Evolutionary conservation across 2,888 invertebrate genomes (phyloP), one percentile per base, ranked within the genome.

Genomic region (Cheilosia pagana): DNA sequence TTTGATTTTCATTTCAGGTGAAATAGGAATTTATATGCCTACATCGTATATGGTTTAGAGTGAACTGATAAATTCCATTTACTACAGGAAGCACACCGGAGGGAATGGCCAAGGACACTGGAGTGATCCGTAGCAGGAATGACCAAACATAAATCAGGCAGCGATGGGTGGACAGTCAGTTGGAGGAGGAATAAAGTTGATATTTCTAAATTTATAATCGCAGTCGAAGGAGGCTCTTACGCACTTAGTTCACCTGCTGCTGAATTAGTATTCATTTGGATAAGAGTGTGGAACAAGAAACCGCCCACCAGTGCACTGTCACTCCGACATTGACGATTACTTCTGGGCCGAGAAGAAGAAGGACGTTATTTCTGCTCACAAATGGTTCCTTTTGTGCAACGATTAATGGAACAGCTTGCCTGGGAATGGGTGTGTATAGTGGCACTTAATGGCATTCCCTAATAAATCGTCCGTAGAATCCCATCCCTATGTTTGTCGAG

Each of bases 41-140:
- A 60, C 39, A 12, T 35, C 35, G 57, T 35, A 50, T 39, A 50
- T 39, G 75, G 53, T 75, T 79, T 63, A 79, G 70, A 85, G 70
- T 65, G 75, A 79, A 79, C 83, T 85, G 83, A 85, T 85, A 85
- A 85, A 85, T 85, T 85, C 78, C 83, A 85, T 85, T 79, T 85
- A 85, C 79, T 75, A 52, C 83, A 68, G 79, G 83, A 85, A 75
- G 83, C 48, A 70, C 59, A 65, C 79, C 75, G 65, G 31, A 74
- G 74, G 79, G 79, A 70, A 78, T 74, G 70, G 78, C 50, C 68
- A 50, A 16, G 6, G 25, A 48, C 19, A 39, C 6, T 23, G 19
- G 41, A 62, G 62, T 81, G 48, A 81, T 74, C 41, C 25, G 35
- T 10, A 63, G 43, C 81, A 81, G 59, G 31, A 65, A 72, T 25